Evolutionary conservation across 1,140 invertebrate genomes (phyloP), one percentile per base, ranked within the genome.

Genomic region (Ips nitidus): DNA sequence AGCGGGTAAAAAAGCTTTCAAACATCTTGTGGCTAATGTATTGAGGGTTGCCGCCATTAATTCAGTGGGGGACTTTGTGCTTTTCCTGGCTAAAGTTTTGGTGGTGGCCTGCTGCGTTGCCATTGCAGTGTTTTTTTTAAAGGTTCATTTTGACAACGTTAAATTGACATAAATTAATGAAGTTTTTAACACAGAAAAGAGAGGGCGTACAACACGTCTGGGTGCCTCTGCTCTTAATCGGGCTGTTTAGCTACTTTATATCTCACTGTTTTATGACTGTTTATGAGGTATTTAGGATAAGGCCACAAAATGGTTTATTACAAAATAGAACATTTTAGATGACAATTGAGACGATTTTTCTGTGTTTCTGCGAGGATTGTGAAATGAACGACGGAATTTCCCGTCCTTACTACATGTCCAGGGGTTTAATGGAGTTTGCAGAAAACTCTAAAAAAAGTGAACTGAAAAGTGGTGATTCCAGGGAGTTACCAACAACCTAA

Each of bases 291-390:
- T 22, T 22, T 22, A 22, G 22, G 22, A 22, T 22, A 22, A 22
- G 22, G 22, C 22, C 22, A 22, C 22, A 22, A 22, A 22, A 22
- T 22, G 22, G 22, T 22, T 22, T 22, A 22, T 22, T 22, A 22
- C 22, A 22, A 22, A 22, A 22, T 22, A 22, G 22, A 22, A 22
- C 22, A 22, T 63, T 70, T 50, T 52, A 73, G 71, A 73, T 73
- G 63, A 61, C 60, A 22, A 71, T 73, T 2, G 72, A 73, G 5
- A 68, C 72, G 6, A 87, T 94, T 73, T 89, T 94, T 76, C 77
- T 94, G 8, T 94, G 92, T 76, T 94, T 95, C 82, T 90, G 93
- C 82, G 90, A 91, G 80, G 90, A 92, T 74, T 90, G 86, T 75
- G 83, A 87, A 55, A 81, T 85, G 65, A 93, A 94, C 78, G 90